Percentiles rank a stretch among this genome's conserved stretches.
phyloP scores from a whole-genome alignment of 2,797 vertebrate species.

The Spinibarbus caldwelli region DNA sequence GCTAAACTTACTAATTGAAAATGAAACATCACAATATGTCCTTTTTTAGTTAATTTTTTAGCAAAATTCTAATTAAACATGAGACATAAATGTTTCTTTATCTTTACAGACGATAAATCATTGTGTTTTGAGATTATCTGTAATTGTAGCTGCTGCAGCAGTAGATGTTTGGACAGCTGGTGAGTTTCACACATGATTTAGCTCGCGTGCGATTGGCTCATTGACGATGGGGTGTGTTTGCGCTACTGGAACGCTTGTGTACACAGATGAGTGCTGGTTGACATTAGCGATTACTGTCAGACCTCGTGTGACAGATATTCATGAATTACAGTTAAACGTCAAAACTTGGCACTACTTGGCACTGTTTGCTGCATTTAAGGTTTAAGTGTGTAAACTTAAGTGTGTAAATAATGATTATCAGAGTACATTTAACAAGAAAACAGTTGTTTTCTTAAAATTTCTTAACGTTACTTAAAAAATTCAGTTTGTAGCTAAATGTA shows the following conservation, averaged over 20 bases:
- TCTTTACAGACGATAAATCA: neutral
- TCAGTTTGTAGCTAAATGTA: neutral
- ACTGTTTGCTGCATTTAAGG: neutral
- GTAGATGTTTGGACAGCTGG: slow-evolving; percentile 33
- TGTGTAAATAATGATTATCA: neutral
- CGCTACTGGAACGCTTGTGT: neutral
- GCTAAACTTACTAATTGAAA: no score
- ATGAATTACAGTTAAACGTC: neutral
- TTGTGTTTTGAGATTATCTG: neutral
- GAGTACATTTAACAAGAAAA: neutral
- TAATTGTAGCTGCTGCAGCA: neutral
- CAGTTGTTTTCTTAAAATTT: neutral
- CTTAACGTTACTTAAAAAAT: neutral
- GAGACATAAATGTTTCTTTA: neutral
- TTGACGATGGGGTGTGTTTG: slow-evolving; percentile 17
- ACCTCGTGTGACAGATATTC: neutral
- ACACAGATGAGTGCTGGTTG: no score
- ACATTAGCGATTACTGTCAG: neutral
- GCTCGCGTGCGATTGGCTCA: neutral
- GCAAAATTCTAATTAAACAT: no score
- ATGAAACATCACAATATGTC: neutral
- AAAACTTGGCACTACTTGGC: neutral
- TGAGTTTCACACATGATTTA: slow-evolving; percentile 49
- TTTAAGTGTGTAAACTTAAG: neutral
- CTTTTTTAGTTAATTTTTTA: neutral